Conservation (phyloP, 1,140 invertebrate species). For the Rhagoletis zephyria region DNA sequence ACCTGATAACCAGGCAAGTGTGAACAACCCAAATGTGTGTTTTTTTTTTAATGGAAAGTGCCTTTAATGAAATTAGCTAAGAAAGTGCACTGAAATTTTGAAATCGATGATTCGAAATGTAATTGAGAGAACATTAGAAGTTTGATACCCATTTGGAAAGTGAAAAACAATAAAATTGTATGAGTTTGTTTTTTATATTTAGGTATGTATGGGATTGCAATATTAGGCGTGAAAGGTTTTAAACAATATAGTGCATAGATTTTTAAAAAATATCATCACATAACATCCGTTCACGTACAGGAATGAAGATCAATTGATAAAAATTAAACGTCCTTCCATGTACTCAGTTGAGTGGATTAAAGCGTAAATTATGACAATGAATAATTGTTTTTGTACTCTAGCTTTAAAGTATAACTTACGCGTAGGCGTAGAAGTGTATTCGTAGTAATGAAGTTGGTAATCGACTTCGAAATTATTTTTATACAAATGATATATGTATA, state of each 20-base stretch:
- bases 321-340: slow-evolving; percentile 29
- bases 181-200: too few relatives aligned
- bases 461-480: slow-evolving; percentile 45
- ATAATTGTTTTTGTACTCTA: slow-evolving; percentile 29
- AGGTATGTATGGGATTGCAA: background rate
- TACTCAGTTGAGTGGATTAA: background rate
- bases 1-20: too few relatives aligned
- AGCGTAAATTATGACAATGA: slow-evolving; percentile 26
- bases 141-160: background rate
- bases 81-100: background rate
- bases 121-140: background rate
- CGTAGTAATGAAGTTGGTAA: background rate
- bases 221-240: background rate
- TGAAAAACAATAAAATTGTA: background rate
- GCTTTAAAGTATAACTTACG: background rate
- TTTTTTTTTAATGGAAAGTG: slow-evolving; percentile 49
- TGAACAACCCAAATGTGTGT: too few relatives aligned
- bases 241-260: background rate
- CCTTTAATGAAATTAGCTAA: slow-evolving; percentile 28
- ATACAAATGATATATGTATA: background rate
- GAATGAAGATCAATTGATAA: slow-evolving; percentile 5
- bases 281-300: too few relatives aligned
- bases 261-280: too few relatives aligned
- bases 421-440: background rate
- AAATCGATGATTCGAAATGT: too few relatives aligned